Evolutionary conservation across 2,797 vertebrate species (phyloP).

Genomic region (Euphonia xanthogaster): DNA sequence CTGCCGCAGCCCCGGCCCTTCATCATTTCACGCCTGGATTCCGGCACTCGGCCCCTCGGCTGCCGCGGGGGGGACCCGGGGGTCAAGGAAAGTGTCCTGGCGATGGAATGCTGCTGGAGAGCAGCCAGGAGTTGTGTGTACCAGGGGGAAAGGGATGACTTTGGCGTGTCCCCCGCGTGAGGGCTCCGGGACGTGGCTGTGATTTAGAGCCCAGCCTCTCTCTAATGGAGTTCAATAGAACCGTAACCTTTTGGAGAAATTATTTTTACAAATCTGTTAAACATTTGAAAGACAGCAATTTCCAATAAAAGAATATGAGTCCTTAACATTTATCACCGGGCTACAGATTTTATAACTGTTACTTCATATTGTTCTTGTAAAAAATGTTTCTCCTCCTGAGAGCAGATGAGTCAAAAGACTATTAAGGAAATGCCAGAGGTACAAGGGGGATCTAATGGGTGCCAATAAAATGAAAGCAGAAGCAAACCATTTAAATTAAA

Average conservation of each 20-base stretch:
- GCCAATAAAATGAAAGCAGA: conserved; percentile 33
- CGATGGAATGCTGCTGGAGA: conserved; percentile 47
- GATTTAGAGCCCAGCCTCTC: conserved; percentile 37
- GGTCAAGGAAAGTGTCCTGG: conserved; percentile 70
- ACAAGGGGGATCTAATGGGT: background rate
- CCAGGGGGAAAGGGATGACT: conserved; percentile 8
- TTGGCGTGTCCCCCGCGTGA: background rate
- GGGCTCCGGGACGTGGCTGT: background rate
- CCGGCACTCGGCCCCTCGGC: conserved; percentile 52
- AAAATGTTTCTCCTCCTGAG: conserved; percentile 55
- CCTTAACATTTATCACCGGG: conserved; percentile 59
- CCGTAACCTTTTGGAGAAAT: conserved; percentile 59
- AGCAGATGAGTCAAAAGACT: conserved; percentile 54
- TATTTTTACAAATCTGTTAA: conserved; percentile 70
- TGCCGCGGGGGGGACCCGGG: conserved; percentile 35
- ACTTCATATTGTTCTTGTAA: conserved; percentile 61
- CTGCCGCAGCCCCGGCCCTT: conserved; percentile 65
- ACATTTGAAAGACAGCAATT: conserved; percentile 65
- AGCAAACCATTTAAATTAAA: conserved; percentile 25
- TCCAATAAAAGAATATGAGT: conserved; percentile 51
- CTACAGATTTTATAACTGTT: conserved; percentile 55
- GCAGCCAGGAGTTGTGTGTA: background rate
- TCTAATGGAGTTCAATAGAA: conserved; percentile 17
- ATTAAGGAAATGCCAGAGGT: conserved; percentile 39
- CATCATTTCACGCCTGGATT: conserved; percentile 88